Evolutionary conservation across 2,888 invertebrate genomes (phyloP), one percentile per base, ranked within the genome.

Genomic region (Eupithecia tripunctaria): DNA sequence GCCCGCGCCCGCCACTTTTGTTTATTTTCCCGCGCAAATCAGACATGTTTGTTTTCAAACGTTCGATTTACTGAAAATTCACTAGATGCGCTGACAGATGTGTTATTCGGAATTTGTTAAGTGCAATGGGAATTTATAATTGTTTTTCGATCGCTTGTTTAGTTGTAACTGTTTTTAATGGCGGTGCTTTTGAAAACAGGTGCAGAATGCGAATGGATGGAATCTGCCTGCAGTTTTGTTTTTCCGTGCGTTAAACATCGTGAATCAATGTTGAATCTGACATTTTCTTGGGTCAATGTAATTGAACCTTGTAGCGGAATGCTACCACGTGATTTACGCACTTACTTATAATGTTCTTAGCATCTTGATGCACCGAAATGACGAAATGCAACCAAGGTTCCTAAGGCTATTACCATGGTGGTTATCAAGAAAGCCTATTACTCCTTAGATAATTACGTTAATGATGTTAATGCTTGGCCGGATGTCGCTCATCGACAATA

Each of bases 61-160:
- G 82, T 83, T 86, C 88, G 82, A 91, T 91, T 91, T 91, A 90
- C 84, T 85, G 90, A 87, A 91, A 90, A 93, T 94, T 89, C 91
- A 88, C 90, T 90, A 85, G 76, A 78, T 63, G 67, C 91, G 92
- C 88, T 92, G 92, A 94, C 86, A 89, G 89, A 88, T 81, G 74
- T 83, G 86, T 85, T 90, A 82, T 88, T 86, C 82, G 79, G 79
- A 81, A 82, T 76, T 56, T 67, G 74, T 72, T 77, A 72, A 76
- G 70, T 75, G 73, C 72, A 76, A 75, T 75, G 43, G 36, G 60
- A 69, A 76, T 77, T 77, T 76, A 75, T 68, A 72, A 56, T 65
- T 72, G 74, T 71, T 73, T 70, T 67, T 65, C 18, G 25, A 70
- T 73, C 43, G 64, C 10, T 68, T 68, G 62, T 70, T 68, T 71